Base-by-base conservation (phyloP, 2,888 invertebrate species). In the Agonopterix alstromeriana region DNA sequence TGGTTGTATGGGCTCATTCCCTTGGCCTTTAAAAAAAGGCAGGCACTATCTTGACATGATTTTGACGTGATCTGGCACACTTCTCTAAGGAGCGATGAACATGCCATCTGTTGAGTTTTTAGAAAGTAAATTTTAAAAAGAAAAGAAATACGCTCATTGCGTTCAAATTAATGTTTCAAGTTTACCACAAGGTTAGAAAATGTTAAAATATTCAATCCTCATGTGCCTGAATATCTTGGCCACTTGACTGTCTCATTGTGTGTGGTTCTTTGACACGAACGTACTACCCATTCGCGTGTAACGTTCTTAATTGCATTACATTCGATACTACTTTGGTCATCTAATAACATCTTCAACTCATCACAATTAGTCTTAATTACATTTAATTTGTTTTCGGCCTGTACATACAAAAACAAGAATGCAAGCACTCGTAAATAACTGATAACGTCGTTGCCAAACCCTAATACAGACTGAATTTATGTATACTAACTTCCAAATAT, bases 381-480 rank as follows among this genome's bases (percentile, higher is more conserved):
- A 27, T 27, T 27, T 27, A 27, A 51, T 58, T 56, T 54, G 45
- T 53, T 59, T 53, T 42, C 45, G 51, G 52, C 40, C 49, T 53
- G 48, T 56, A 53, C 52, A 48, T 57, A 58, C 27, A 27, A 27
- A 27, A 54, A 50, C 55, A 56, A 59, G 27, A 27, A 27, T 27
- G 27, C 27, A 27, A 27, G 50, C 51, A 59, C 58, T 57, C 58
- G 66, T 64, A 63, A 67, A 63, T 74, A 75, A 75, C 73, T 55
- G 70, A 72, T 74, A 79, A 82, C 71, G 71, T 82, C 74, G 85
- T 80, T 83, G 87, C 86, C 86, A 87, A 87, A 84, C 79, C 79
- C 76, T 65, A 78, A 71, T 61, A 77, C 83, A 85, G 84, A 86
- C 86, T 85, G 86, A 87, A 82, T 77, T 77, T 80, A 79, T 80